These are phyloP conservation scores for Mellivora capensis DNA, from an alignment of 2,113 vertebrate genomes.

Conservation along the genomic window DNA sequence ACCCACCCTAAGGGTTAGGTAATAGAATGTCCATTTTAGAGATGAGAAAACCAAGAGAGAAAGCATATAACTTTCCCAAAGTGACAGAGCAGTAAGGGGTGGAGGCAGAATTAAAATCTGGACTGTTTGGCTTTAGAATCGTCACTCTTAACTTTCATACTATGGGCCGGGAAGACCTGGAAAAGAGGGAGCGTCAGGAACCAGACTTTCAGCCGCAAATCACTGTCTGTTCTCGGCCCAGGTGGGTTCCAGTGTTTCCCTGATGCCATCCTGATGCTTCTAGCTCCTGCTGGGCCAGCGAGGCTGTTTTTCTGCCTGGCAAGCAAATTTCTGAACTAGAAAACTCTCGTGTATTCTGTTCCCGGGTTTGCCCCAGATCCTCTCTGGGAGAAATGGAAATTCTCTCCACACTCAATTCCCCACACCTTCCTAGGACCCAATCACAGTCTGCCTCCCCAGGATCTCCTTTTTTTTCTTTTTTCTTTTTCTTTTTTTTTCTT, in stretches of 20 bases:
- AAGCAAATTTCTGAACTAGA: not conserved
- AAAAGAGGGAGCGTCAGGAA: not conserved
- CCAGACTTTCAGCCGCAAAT: not conserved
- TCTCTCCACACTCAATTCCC: not conserved
- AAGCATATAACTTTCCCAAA: not conserved
- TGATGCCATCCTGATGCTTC: not conserved
- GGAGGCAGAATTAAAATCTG: not conserved
- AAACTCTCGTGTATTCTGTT: not conserved
- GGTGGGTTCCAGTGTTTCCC: not conserved
- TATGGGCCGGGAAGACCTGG: not conserved
- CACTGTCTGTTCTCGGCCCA: not conserved
- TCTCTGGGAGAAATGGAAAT: not conserved
- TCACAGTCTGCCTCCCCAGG: not conserved
- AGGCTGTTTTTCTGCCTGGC: not conserved
- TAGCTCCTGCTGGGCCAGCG: not conserved
- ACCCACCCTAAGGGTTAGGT: not conserved
- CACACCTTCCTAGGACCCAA: too few relatives aligned
- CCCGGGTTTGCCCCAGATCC: not conserved
- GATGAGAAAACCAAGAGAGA: not conserved
- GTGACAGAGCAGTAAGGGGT: not conserved
- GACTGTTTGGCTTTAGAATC: not conserved
- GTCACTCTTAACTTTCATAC: not conserved
- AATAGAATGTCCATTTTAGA: not conserved
- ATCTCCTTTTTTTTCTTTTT: not conserved
- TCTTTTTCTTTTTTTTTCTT: not conserved